Conservation (phyloP, 2,113 vertebrate genomes). For the Hypomesus transpacificus region DNA sequence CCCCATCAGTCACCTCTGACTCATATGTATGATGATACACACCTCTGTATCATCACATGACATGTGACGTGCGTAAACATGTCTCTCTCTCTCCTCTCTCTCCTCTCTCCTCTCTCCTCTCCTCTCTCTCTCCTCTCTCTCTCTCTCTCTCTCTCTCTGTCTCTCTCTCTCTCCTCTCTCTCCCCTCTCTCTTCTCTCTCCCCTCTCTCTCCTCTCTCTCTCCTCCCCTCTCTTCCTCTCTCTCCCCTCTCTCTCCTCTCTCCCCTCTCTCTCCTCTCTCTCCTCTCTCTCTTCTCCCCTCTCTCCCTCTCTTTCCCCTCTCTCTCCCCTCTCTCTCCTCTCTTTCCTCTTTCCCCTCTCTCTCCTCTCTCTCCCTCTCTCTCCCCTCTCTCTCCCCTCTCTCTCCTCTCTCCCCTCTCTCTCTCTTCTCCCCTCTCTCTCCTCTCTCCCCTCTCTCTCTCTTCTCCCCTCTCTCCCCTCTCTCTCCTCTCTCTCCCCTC, state of each 20-base stretch:
- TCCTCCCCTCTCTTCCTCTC: neutral
- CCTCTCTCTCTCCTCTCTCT: slow-evolving; percentile 24
- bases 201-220: slow-evolving; percentile 26
- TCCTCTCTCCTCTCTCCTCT: neutral
- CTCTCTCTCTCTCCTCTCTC: neutral
- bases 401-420: slow-evolving; percentile 25
- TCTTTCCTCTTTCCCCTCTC: neutral
- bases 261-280: too few species aligned
- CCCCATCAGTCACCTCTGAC: slow-evolving; percentile 25
- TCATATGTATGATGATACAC: too few species aligned
- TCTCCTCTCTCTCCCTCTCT: slow-evolving; percentile 3
- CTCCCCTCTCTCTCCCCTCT: slow-evolving; percentile 17
- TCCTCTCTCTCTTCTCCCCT: neutral
- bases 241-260: too few species aligned
- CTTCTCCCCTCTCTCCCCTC: too few species aligned
- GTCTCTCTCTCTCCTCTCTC: neutral
- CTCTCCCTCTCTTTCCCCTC: too few species aligned
- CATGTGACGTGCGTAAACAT: too few species aligned
- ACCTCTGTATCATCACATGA: too few species aligned
- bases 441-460: too few species aligned
- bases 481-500: too few species aligned
- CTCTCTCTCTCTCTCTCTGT: slow-evolving; percentile 12
- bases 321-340: slow-evolving; percentile 33
- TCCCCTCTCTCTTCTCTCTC: neutral
- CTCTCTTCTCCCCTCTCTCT: too few species aligned